Percentiles rank a stretch among this genome's conserved stretches.
Conservation (phyloP, 2,888 invertebrate genomes). For the Xestobium rufovillosum region DNA sequence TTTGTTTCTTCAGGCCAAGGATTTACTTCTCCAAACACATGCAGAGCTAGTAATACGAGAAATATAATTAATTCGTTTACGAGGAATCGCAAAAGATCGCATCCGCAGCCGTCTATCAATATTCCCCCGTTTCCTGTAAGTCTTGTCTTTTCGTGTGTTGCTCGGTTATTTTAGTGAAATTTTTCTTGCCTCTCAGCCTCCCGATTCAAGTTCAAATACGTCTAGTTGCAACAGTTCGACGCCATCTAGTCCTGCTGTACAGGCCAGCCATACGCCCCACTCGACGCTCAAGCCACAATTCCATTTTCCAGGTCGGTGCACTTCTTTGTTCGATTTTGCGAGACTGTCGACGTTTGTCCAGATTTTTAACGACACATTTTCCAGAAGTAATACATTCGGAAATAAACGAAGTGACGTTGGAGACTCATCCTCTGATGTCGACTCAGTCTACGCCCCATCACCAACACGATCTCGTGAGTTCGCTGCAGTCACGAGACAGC, state of each 20-base stretch:
- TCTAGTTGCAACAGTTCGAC: constrained; percentile 96
- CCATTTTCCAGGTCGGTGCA: constrained; percentile 63
- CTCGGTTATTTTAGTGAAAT: constrained; percentile 5
- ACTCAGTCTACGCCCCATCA: constrained; percentile 31
- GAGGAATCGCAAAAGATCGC: constrained; percentile 48
- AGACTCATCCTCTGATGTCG: constrained; percentile 47
- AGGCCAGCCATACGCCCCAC: constrained; percentile 43
- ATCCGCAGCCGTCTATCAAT: constrained; percentile 50
- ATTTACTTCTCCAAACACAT: constrained; percentile 45
- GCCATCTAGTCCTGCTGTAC: constrained; percentile 84
- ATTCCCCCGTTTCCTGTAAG: constrained; percentile 51
- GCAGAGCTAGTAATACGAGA: constrained; percentile 39
- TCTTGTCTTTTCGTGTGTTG: constrained; percentile 16
- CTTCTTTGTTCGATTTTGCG: constrained; percentile 5
- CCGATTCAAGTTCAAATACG: constrained; percentile 86
- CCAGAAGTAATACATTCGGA: constrained; percentile 37
- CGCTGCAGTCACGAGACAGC: constrained; percentile 61
- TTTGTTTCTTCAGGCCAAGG: too few relatives aligned
- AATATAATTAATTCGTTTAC: constrained; percentile 39
- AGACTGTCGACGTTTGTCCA: constrained; percentile 13
- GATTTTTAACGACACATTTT: constrained; percentile 11
- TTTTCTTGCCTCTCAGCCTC: constrained; percentile 50
- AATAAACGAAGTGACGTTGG: constrained; percentile 49
- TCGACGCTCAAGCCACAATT: constrained; percentile 55
- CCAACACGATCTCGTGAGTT: constrained; percentile 46